These are phyloP conservation scores for Paratrypauchen microcephalus DNA, from an alignment of 2,797 vertebrate species.

Conservation along the genomic window DNA sequence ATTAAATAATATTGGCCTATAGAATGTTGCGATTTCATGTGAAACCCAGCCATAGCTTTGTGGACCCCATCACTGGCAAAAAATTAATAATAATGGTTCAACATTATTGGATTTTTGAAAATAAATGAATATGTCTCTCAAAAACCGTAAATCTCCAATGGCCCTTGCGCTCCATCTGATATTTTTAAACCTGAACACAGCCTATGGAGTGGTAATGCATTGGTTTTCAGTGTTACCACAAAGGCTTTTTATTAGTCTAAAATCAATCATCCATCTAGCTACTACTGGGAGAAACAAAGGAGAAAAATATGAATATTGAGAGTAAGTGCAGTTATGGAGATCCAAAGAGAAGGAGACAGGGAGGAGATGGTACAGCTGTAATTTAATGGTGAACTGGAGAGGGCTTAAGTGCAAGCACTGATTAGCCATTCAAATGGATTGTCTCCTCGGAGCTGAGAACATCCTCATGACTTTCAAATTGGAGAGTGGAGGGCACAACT, in stretches of 20 bases:
- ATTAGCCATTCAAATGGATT: slow-evolving; percentile 78
- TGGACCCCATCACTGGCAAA: too few species aligned
- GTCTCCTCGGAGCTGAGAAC: slow-evolving; percentile 71
- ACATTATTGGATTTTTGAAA: too few species aligned
- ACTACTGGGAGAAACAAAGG: slow-evolving; percentile 46
- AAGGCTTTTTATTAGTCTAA: slow-evolving; percentile 72
- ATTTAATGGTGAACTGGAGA: slow-evolving; percentile 76
- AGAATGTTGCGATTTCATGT: too few species aligned
- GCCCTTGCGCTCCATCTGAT: too few species aligned
- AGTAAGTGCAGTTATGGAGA: slow-evolving; percentile 48
- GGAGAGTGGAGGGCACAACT: slow-evolving; percentile 48
- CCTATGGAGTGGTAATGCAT: slow-evolving; percentile 1
- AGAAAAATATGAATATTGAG: slow-evolving; percentile 66
- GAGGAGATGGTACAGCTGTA: slow-evolving; percentile 69
- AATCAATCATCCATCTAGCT: slow-evolving; percentile 64
- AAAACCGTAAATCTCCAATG: too few species aligned
- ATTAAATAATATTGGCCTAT: too few species aligned
- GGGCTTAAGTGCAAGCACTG: slow-evolving; percentile 70
- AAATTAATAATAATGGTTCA: too few species aligned
- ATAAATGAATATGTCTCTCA: too few species aligned
- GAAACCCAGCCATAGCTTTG: too few species aligned
- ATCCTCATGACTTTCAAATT: slow-evolving; percentile 73
- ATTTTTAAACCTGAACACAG: too few species aligned
- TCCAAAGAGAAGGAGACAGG: slow-evolving; percentile 45
- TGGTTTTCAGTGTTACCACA: slow-evolving; percentile 65